These are phyloP conservation scores for Sturnira hondurensis DNA, from an alignment of 2,113 vertebrate genomes.

Conservation along the genomic window DNA sequence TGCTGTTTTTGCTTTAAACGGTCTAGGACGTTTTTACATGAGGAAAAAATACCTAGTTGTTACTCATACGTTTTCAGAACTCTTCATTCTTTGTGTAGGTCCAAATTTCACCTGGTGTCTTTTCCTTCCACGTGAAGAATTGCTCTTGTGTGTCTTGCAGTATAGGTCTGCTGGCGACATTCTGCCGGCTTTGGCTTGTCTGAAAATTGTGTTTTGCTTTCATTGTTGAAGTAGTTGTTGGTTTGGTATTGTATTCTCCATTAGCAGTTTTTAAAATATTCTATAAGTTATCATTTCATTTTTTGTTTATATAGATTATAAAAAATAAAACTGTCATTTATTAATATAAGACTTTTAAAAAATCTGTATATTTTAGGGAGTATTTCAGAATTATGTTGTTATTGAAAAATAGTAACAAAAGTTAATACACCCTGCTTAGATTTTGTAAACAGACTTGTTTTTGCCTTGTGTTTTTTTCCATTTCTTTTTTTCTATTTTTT, in stretches of 20 bases:
- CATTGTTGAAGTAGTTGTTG: slow-evolving; percentile 2
- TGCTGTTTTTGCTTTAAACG: slow-evolving; percentile 6
- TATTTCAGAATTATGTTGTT: neutral
- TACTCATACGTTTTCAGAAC: neutral
- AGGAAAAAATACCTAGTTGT: neutral
- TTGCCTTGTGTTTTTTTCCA: neutral
- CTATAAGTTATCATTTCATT: neutral
- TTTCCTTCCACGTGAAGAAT: neutral
- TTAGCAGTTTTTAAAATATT: neutral
- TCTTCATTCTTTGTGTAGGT: neutral
- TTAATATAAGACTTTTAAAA: neutral
- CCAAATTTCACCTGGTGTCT: neutral
- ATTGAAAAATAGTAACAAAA: neutral
- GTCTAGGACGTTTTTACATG: neutral
- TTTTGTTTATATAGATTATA: slow-evolving; percentile 5
- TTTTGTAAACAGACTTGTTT: slow-evolving; percentile 4
- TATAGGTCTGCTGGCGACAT: neutral
- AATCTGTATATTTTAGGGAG: neutral
- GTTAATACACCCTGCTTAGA: neutral
- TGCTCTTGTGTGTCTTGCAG: neutral
- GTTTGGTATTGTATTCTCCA: neutral
- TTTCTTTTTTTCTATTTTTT: neutral
- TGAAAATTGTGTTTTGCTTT: slow-evolving; percentile 7
- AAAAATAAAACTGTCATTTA: neutral
- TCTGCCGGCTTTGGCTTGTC: neutral